phyloP scores from a whole-genome alignment of 2,113 vertebrate species.

The Ariopsis seemanni region DNA sequence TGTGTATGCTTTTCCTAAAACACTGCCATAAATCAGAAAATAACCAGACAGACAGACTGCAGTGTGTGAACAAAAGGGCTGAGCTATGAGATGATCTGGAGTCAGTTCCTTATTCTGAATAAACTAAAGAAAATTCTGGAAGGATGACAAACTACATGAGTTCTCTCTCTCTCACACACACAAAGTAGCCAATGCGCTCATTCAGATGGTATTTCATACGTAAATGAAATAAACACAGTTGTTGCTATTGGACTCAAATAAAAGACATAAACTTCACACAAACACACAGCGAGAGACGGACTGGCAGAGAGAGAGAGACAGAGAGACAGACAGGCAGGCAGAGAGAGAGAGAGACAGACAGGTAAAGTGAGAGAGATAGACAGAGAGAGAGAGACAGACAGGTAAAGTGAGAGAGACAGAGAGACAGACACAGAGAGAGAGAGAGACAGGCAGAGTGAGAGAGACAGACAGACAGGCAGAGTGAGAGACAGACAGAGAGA shows the following conservation, averaged over 20 bases:
- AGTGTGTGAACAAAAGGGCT: background rate
- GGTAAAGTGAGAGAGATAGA: no score
- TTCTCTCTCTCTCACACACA: background rate
- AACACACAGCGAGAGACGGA: background rate
- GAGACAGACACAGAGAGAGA: no score
- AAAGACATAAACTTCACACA: background rate
- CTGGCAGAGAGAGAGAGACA: no score
- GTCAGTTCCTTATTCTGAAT: background rate
- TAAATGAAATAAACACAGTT: background rate
- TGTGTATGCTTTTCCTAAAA: constrained; percentile 21
- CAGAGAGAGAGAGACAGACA: no score
- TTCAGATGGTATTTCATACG: background rate
- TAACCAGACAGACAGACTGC: background rate
- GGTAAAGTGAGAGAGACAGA: no score
- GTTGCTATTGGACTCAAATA: background rate
- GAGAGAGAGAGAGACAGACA: no score
- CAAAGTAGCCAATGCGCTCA: background rate
- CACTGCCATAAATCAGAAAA: background rate
- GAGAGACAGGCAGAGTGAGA: no score
- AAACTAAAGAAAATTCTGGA: constrained; percentile 17
- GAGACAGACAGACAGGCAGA: no score
- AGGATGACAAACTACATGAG: background rate
- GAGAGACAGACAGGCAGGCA: no score
- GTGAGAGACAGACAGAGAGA: background rate
- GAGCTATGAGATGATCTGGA: background rate